These are phyloP conservation scores for Porites rus DNA, from an alignment of 92 coral and sea anemone genomes.

Conservation along the genomic window DNA sequence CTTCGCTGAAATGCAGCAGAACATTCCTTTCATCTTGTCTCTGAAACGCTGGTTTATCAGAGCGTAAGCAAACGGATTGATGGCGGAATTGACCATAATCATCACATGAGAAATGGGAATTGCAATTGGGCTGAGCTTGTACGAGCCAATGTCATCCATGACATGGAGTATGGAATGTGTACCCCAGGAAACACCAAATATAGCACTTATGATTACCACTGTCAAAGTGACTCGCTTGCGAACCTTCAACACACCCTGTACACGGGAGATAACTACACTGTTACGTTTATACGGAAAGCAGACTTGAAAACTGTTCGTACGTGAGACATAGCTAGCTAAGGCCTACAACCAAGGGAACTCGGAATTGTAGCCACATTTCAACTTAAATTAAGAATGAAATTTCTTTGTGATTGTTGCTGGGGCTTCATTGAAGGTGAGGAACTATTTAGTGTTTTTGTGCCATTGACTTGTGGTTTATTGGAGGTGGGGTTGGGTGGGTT, in stretches of 20 bases:
- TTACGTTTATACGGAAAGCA: too few species aligned
- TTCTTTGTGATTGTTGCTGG: too few species aligned
- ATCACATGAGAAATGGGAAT: conserved; percentile 11
- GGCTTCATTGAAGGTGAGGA: too few species aligned
- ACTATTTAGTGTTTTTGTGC: too few species aligned
- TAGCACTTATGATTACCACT: conserved; percentile 15
- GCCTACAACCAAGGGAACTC: too few species aligned
- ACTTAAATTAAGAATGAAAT: too few species aligned
- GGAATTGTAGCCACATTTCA: too few species aligned
- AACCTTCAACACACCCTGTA: conserved; percentile 26
- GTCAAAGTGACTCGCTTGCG: conserved; percentile 37
- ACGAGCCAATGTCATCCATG: too few species aligned
- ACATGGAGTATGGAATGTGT: not conserved
- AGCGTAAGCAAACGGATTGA: conserved; percentile 9
- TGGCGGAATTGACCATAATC: conserved; percentile 1
- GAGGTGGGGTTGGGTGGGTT: too few species aligned
- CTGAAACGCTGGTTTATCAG: conserved; percentile 29
- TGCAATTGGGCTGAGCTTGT: not conserved
- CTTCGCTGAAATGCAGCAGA: not conserved
- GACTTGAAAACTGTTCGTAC: too few species aligned
- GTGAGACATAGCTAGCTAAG: too few species aligned
- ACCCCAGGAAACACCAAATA: conserved; percentile 30
- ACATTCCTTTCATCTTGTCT: conserved; percentile 3
- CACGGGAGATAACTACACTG: not conserved
- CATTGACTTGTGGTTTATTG: too few species aligned